Base-by-base conservation (phyloP, 2,888 invertebrate species). In the Xiphydria camelus region DNA sequence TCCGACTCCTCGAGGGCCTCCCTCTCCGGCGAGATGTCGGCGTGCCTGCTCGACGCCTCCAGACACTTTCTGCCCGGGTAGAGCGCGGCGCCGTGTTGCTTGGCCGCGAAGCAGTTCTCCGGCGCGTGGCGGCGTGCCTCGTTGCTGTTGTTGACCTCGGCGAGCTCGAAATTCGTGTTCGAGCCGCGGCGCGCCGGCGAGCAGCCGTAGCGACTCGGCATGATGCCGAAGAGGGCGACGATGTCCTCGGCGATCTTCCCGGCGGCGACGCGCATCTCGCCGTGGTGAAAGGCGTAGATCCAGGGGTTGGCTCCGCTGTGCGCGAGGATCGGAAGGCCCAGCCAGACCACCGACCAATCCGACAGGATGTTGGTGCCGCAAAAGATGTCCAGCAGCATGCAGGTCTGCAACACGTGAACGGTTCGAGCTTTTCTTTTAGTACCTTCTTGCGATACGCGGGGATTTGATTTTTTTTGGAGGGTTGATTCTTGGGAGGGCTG, bases 261-360 rank as follows among this genome's bases (percentile, higher is more conserved):
- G 1, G 83, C 83, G 1, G 83, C 83, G 0, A 79, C 69, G 9
- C 83, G 77, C 57, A 85, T 79, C 62, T 84, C 84, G 0, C 82
- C 77, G 57, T 83, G 84, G 51, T 83, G 78, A 62, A 82, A 85
- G 2, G 83, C 84, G 66, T 85, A 85, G 23, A 84, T 78, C 83
- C 84, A 84, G 0, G 85, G 84, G 62, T 85, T 84, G 45, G 80
- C 74, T 4, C 83, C 81, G 62, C 82, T 82, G 66, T 81, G 82
- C 3, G 79, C 77, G 32, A 83, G 70, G 10, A 83, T 80, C 2
- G 83, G 80, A n/a, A 83, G 73, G 3, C 81, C 80, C 23, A 84
- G 67, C 70, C 81, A 82, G 14, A 82, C 78, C 4, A 80, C 77
- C 15, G 80, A 67, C 79, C 82, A 80, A 23, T 79, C 76, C 14